Percentiles rank a stretch among this genome's conserved stretches.
These are phyloP conservation scores for Agriopis leucophaearia DNA, from an alignment of 2,888 invertebrate species.

Conservation along the genomic window DNA sequence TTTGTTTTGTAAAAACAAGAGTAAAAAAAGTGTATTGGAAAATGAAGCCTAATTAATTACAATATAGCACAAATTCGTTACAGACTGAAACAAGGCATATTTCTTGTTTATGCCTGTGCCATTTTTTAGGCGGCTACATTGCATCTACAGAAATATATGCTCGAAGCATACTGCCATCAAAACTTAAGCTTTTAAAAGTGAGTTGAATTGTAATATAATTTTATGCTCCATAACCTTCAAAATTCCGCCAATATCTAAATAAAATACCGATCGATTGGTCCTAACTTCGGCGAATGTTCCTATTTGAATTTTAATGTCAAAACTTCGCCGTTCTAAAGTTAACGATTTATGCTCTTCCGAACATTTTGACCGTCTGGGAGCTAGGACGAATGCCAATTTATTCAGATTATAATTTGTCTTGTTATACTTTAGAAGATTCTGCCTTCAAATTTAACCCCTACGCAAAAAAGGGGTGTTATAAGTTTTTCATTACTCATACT, in stretches of 20 bases:
- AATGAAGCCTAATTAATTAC: too few species aligned
- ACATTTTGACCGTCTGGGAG: slow-evolving; percentile 36
- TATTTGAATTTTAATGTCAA: slow-evolving; percentile 41
- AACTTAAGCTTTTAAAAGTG: too few species aligned
- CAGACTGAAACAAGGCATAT: too few species aligned
- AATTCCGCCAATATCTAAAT: slow-evolving; percentile 11
- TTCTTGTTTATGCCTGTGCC: too few species aligned
- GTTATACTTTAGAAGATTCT: neutral
- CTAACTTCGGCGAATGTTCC: slow-evolving; percentile 7
- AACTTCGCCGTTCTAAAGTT: slow-evolving; percentile 32
- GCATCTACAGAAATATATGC: too few species aligned
- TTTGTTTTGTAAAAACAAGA: too few species aligned
- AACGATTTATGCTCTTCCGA: slow-evolving; percentile 33
- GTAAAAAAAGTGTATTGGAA: too few species aligned
- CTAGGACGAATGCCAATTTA: slow-evolving; percentile 10
- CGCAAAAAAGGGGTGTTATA: too few species aligned
- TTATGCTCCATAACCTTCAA: neutral
- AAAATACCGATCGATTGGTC: slow-evolving; percentile 24
- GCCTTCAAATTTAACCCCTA: neutral
- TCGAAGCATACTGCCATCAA: too few species aligned
- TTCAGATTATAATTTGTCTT: slow-evolving; percentile 17
- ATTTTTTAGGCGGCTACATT: too few species aligned
- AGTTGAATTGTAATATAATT: neutral
- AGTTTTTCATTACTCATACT: too few species aligned
- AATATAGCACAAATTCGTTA: too few species aligned